phyloP scores from a whole-genome alignment of 2,113 vertebrate species.

The Shinisaurus crocodilurus region DNA sequence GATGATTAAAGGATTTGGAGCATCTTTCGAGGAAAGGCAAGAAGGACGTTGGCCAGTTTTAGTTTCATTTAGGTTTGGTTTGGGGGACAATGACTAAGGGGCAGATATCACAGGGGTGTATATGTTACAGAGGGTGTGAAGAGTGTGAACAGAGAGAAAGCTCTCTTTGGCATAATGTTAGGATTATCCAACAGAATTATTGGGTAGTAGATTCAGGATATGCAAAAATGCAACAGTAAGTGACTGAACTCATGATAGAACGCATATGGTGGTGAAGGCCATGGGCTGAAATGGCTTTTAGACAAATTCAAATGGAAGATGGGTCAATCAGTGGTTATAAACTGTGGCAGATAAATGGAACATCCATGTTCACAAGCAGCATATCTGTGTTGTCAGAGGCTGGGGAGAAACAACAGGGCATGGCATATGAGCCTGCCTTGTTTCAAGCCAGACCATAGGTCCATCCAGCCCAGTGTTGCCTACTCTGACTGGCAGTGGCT shows the following conservation, averaged over 20 bases:
- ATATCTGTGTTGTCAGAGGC: not conserved
- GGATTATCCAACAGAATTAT: not conserved
- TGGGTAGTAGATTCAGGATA: not conserved
- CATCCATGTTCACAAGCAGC: not conserved
- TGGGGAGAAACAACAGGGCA: not conserved
- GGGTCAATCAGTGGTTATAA: not conserved
- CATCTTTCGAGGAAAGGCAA: not conserved
- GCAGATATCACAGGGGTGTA: no score
- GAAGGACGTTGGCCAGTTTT: not conserved
- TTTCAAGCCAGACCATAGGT: not conserved
- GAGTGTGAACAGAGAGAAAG: no score
- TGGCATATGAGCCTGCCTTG: not conserved
- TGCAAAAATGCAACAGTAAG: not conserved
- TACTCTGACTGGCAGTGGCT: not conserved
- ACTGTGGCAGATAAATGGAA: not conserved
- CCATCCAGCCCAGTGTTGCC: no score
- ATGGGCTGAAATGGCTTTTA: not conserved
- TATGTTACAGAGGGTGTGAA: no score
- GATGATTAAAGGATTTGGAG: not conserved
- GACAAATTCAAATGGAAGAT: not conserved
- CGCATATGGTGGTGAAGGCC: not conserved
- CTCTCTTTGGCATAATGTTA: no score
- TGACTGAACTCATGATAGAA: not conserved
- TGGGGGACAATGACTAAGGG: not conserved
- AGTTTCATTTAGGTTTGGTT: not conserved